These are phyloP conservation scores for Chrysolina oricalcia DNA, from an alignment of 2,888 invertebrate species.

Conservation along the genomic window DNA sequence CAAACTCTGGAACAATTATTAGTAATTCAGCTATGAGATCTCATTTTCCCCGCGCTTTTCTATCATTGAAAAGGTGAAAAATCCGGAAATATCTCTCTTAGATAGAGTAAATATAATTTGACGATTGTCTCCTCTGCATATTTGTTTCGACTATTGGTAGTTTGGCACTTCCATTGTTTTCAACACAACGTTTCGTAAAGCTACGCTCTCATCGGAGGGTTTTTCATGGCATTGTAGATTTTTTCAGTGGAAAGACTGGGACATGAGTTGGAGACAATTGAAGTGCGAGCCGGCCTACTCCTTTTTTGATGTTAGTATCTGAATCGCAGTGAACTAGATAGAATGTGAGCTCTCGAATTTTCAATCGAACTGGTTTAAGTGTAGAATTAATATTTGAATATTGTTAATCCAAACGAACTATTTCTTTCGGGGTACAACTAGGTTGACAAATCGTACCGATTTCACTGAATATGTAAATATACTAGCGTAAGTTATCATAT, in stretches of 20 bases:
- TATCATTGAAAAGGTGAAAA: too few relatives aligned
- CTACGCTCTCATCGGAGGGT: too few relatives aligned
- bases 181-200: background rate
- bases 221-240: too few relatives aligned
- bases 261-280: background rate
- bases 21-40: too few relatives aligned
- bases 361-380: background rate
- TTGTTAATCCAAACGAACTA: background rate
- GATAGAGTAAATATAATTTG: background rate
- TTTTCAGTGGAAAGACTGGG: background rate
- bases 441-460: background rate
- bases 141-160: background rate
- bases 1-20: too few relatives aligned
- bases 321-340: slow-evolving; percentile 12
- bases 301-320: slow-evolving; percentile 22
- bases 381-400: slow-evolving; percentile 10
- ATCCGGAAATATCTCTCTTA: background rate
- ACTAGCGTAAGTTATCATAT: slow-evolving; percentile 18
- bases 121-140: background rate
- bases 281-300: background rate
- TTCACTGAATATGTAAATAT: slow-evolving; percentile 24
- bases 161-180: background rate
- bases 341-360: slow-evolving; percentile 17
- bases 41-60: too few relatives aligned
- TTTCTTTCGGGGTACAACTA: background rate